phyloP scores from a whole-genome alignment of 2,888 invertebrate genomes.

The Mallateleia sp. region DNA sequence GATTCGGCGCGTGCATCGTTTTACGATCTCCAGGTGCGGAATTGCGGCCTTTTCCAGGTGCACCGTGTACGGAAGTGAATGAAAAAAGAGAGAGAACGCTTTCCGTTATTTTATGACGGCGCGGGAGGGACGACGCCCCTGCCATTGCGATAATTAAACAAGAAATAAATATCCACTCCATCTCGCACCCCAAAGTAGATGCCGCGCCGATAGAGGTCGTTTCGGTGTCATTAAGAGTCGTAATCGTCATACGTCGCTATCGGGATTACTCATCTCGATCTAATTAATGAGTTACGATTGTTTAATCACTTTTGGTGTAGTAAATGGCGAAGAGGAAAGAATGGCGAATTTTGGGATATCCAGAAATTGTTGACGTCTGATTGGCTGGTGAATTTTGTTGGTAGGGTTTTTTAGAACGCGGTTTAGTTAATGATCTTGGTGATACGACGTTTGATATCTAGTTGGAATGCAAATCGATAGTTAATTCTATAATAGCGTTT shows the following conservation, averaged over 20 bases:
- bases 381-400: too few species aligned
- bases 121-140: conserved; percentile 3
- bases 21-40: conserved; percentile 26
- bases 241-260: conserved; percentile 33
- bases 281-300: conserved; percentile 40
- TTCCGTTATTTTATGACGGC: conserved; percentile 18
- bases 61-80: not conserved
- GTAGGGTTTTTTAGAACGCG: too few species aligned
- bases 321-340: conserved; percentile 18
- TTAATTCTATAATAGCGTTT: too few species aligned
- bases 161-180: conserved; percentile 22
- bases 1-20: conserved; percentile 16
- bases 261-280: conserved; percentile 24
- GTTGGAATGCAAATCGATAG: too few species aligned
- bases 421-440: too few species aligned
- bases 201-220: conserved; percentile 13
- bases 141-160: conserved; percentile 26
- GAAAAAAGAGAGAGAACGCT: conserved; percentile 1
- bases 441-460: too few species aligned
- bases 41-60: conserved; percentile 30
- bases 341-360: too few species aligned
- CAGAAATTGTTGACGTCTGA: too few species aligned
- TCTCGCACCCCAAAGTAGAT: conserved; percentile 39
- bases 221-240: conserved; percentile 31
- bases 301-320: conserved; percentile 19